Conservation (phyloP, 2,797 vertebrate species). For the Tragelaphus oryx region DNA sequence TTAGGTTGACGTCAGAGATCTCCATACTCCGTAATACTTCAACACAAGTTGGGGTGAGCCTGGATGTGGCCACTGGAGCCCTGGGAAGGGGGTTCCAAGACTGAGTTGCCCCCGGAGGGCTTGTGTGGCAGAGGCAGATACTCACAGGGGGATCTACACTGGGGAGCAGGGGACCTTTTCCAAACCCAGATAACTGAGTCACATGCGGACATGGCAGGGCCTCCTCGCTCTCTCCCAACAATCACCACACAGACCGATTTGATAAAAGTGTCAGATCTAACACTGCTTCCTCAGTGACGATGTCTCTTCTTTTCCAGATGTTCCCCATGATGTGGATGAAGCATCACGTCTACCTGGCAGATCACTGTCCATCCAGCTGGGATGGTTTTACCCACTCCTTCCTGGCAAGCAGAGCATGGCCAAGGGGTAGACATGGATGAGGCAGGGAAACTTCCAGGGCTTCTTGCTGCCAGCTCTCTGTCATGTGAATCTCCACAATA, state of each 20-base stretch:
- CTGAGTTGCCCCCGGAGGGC: neutral
- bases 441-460: neutral
- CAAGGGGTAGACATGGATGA: neutral
- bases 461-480: neutral
- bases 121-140: neutral
- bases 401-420: neutral
- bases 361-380: neutral
- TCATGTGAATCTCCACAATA: neutral
- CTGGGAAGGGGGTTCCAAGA: neutral
- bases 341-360: neutral
- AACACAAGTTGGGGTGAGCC: neutral
- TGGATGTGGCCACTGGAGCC: neutral
- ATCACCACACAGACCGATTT: too few relatives aligned
- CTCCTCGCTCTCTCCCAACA: neutral
- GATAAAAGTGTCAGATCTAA: neutral
- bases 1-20: neutral
- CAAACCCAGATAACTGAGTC: neutral
- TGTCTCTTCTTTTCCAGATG: neutral
- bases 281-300: fast-evolving
- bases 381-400: neutral
- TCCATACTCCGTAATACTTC: neutral
- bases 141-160: neutral
- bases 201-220: fast-evolving
- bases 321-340: neutral
- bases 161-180: neutral